Conservation (phyloP, 2,888 invertebrate genomes). For the Eupithecia abbreviata region DNA sequence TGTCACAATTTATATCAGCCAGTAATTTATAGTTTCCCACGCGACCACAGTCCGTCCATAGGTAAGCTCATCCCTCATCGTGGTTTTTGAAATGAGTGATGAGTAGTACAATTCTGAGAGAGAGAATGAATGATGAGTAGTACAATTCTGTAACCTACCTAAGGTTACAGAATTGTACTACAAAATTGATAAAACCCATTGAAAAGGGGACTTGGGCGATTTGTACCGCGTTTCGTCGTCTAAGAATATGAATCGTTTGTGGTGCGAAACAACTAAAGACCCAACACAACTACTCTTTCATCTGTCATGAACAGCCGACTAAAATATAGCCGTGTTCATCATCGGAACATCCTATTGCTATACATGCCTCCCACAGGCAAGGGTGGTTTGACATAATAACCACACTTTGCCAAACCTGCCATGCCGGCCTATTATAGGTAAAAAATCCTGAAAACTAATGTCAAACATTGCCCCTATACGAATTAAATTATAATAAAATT, state of each 20-base stretch:
- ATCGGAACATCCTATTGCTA: no score
- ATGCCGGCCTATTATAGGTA: no score
- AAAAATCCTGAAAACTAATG: not conserved
- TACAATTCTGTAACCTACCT: no score
- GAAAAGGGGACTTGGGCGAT: no score
- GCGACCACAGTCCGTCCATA: conserved; percentile 35
- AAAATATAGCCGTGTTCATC: no score
- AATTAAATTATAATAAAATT: no score
- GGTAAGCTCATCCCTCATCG: not conserved
- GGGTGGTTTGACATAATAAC: not conserved
- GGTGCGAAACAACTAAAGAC: no score
- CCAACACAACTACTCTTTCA: not conserved
- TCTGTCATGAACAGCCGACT: not conserved
- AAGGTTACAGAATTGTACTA: not conserved
- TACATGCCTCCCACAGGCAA: no score
- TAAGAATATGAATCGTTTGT: no score
- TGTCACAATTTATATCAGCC: conserved; percentile 54
- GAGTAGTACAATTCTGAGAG: no score
- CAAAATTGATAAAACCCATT: not conserved
- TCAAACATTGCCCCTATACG: not conserved
- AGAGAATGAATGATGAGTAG: no score
- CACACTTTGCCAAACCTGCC: not conserved
- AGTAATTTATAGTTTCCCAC: conserved; percentile 57
- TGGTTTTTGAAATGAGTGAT: not conserved
- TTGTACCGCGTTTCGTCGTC: no score